Evolutionary conservation across 2,113 vertebrate species (phyloP).

Genomic region (Sapajus apella): DNA sequence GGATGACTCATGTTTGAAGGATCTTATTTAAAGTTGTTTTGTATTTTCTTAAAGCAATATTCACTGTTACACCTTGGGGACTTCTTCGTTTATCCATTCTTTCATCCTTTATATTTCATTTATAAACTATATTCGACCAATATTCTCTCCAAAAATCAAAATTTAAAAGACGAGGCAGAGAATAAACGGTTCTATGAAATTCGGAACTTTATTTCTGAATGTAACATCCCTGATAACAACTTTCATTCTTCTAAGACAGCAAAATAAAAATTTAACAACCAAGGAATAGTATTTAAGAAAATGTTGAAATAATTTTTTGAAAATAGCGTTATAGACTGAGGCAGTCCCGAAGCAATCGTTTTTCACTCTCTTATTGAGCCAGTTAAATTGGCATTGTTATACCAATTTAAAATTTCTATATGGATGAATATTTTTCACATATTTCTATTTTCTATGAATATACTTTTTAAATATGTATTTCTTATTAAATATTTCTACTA

Average conservation of each 20-base stretch:
- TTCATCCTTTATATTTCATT: slow-evolving; percentile 28
- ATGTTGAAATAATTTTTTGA: not conserved
- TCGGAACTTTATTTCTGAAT: not conserved
- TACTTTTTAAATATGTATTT: not conserved
- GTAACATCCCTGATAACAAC: not conserved
- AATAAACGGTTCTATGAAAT: not conserved
- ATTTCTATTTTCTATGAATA: not conserved
- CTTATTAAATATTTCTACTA: slow-evolving; percentile 11
- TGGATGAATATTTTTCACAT: not conserved
- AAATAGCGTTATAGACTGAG: not conserved
- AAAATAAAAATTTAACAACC: not conserved
- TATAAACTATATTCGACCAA: not conserved
- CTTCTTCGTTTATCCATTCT: not conserved
- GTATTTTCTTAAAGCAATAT: not conserved
- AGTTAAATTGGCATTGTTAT: not conserved
- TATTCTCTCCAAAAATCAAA: not conserved
- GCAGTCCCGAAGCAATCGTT: not conserved
- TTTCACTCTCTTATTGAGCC: not conserved
- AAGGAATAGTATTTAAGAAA: not conserved
- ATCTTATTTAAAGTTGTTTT: not conserved
- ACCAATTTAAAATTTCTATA: not conserved
- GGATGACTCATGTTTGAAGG: not conserved
- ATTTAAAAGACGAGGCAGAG: slow-evolving; percentile 25
- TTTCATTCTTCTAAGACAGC: not conserved
- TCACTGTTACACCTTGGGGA: not conserved